A percentile compares a stretch with the other conserved stretches of the same genome.
These are phyloP conservation scores for Diachasma alloeum DNA, from an alignment of 1,140 invertebrate genomes.

Conservation along the genomic window DNA sequence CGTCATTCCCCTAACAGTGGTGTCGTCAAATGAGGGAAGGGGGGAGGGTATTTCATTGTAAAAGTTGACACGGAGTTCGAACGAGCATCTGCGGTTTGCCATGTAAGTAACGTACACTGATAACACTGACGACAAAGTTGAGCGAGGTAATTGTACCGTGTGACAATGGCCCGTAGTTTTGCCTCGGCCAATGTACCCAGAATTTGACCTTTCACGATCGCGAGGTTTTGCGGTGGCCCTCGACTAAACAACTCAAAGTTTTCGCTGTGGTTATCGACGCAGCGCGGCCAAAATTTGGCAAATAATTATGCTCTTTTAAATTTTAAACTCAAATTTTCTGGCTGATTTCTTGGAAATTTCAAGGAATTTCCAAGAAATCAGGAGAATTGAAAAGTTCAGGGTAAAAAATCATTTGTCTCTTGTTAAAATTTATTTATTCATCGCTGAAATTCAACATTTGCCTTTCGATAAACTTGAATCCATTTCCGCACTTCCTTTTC, in stretches of 20 bases:
- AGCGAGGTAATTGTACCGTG: background rate
- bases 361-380: too few relatives aligned
- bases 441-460: slow-evolving; percentile 12
- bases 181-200: background rate
- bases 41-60: background rate
- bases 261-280: background rate
- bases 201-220: background rate
- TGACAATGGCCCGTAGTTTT: background rate
- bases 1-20: background rate
- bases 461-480: background rate
- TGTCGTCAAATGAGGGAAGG: background rate
- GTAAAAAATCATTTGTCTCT: background rate
- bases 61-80: background rate
- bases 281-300: too few relatives aligned
- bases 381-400: background rate
- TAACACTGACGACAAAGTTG: background rate
- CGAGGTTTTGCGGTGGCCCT: background rate
- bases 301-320: too few relatives aligned
- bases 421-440: background rate
- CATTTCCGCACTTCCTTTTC: slow-evolving; percentile 26
- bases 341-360: background rate
- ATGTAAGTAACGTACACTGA: background rate
- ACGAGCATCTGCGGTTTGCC: background rate
- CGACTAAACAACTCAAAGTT: background rate
- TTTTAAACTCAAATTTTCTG: too few relatives aligned